Base-by-base conservation (phyloP, 2,888 invertebrate genomes). In the Pherbina coryleti region DNA sequence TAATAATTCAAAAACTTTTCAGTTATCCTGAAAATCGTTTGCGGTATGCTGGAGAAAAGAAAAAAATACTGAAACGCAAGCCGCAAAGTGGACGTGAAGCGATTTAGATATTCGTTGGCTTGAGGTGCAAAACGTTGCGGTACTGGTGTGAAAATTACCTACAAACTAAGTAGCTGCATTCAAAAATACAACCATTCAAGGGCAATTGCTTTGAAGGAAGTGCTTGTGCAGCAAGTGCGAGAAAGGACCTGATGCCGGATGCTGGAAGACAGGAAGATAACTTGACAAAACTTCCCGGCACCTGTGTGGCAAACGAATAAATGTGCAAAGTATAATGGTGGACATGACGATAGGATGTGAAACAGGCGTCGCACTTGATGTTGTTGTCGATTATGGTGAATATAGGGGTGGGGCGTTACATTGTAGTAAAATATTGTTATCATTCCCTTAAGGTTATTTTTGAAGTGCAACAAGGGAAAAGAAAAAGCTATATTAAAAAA, bases 141-240 rank as follows among this genome's bases (percentile, higher is more conserved):
- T 44, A 0, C 14, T 1, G 44, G 44, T 44, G 44, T 44, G 44
- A 44, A 44, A 44, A 44, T 44, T 44, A 14, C 44, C 44, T 11
- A 44, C 14, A 14, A 44, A 44, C 44, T 11, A 44, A 44, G 14
- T 44, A 11, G 44, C 11, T 11, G 44, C 44, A 55, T 55, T 22
- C 19, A 64, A 25, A 67, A 55, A 53, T 75, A 53, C 37, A 34
- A 53, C 55, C 37, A 66, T 75, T 75, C 67, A 67, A 55, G 55
- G 67, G 66, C 75, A 85, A 85, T 85, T 85, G 85, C 84, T 85
- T 85, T 83, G 84, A 85, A 85, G 84, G 85, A 85, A 84, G 84
- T 85, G 85, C 82, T 84, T 84, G 64, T 22, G 57, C 44, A 17
- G 60, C 34, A 55, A 66, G 75, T 55, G 67, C 53, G 53, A 66